phyloP scores from a whole-genome alignment of 2,888 invertebrate genomes.

The Elaeidobius kamerunicus region DNA sequence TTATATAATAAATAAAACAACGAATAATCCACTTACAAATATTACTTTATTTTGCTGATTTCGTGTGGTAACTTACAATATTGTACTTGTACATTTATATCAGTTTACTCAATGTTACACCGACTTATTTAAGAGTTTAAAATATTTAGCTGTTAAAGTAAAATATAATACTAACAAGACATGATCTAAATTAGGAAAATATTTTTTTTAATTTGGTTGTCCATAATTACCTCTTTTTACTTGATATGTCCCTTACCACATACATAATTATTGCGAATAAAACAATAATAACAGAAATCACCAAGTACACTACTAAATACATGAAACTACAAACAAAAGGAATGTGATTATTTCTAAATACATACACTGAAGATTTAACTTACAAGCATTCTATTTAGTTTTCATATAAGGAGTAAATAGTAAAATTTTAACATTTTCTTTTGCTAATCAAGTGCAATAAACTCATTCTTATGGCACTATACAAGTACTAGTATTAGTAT shows the following conservation, averaged over 20 bases:
- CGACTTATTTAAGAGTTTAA: slow-evolving; percentile 31
- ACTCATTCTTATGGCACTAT: too few species aligned
- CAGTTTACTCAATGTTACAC: slow-evolving; percentile 40
- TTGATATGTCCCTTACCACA: slow-evolving; percentile 19
- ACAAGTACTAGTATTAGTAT: too few species aligned
- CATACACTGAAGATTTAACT: neutral
- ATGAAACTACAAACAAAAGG: slow-evolving; percentile 4
- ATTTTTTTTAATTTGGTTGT: slow-evolving; percentile 4
- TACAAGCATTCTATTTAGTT: neutral
- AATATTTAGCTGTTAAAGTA: slow-evolving; percentile 28
- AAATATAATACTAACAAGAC: slow-evolving; percentile 27
- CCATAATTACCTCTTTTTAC: slow-evolving; percentile 6
- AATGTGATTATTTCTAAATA: slow-evolving; percentile 10
- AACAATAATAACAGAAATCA: neutral
- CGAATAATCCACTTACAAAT: slow-evolving; percentile 39
- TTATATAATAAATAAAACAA: slow-evolving; percentile 10
- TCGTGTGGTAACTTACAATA: slow-evolving; percentile 43
- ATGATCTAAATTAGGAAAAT: slow-evolving; percentile 19
- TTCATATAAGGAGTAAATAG: neutral
- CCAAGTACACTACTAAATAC: neutral
- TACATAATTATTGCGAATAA: slow-evolving; percentile 11
- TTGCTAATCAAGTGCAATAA: slow-evolving; percentile 17
- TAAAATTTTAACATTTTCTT: slow-evolving; percentile 2
- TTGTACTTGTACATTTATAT: slow-evolving; percentile 44
- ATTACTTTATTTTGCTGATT: slow-evolving; percentile 43